Evolutionary conservation across 2,113 vertebrate species (phyloP).

Genomic region (Cercopithecus mona): DNA sequence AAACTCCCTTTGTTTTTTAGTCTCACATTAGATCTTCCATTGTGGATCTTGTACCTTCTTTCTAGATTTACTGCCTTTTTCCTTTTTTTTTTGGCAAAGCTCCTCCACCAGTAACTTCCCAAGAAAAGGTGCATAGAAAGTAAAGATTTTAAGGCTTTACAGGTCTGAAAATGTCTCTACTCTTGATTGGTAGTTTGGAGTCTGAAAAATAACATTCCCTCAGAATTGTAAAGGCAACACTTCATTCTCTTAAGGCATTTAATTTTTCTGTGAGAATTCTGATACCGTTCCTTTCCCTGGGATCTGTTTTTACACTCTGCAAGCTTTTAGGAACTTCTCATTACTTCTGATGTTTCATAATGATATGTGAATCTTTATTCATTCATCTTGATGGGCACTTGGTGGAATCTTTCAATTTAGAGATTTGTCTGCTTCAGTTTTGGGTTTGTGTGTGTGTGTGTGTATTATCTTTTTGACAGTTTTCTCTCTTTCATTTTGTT

Average conservation of each 20-base stretch:
- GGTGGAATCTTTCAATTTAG: neutral
- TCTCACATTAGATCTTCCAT: neutral
- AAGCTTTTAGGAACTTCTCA: neutral
- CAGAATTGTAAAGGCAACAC: neutral
- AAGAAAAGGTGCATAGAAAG: neutral
- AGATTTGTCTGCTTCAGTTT: neutral
- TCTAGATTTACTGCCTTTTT: neutral
- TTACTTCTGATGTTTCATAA: neutral
- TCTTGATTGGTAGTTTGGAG: neutral
- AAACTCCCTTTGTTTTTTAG: neutral
- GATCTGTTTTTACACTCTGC: neutral
- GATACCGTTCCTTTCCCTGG: neutral
- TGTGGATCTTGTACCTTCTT: neutral
- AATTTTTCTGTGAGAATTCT: neutral
- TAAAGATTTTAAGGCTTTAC: neutral
- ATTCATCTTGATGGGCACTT: neutral
- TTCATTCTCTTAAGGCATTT: neutral
- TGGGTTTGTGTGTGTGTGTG: neutral
- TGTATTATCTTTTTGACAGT: neutral
- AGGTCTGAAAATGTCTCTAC: neutral
- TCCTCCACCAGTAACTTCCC: neutral
- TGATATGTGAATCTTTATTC: neutral
- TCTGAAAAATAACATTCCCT: conserved; percentile 28
- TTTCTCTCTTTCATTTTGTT: neutral
- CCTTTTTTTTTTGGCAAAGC: neutral